phyloP scores from a whole-genome alignment of 2,888 invertebrate genomes.

The Heliconius hortense region DNA sequence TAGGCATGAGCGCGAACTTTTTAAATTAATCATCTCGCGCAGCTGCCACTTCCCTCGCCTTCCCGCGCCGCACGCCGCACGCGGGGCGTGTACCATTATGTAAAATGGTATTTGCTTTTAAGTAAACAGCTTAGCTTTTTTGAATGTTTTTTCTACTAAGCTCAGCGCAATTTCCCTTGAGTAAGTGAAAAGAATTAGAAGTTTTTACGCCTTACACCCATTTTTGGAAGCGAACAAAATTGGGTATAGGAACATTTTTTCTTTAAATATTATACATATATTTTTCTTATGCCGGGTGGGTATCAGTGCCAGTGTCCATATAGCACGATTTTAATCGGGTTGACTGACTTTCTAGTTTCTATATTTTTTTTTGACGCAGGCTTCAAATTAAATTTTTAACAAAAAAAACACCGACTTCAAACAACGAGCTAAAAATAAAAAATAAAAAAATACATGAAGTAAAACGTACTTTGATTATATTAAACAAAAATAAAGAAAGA shows the following conservation, averaged over 20 bases:
- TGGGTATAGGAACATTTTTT: neutral
- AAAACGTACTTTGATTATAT: too few species aligned
- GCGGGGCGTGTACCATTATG: constrained; percentile 21
- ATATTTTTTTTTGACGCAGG: too few species aligned
- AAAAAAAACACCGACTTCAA: too few species aligned
- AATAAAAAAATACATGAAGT: too few species aligned
- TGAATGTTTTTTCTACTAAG: neutral
- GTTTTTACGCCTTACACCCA: neutral
- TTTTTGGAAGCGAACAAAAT: neutral
- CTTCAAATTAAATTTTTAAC: too few species aligned
- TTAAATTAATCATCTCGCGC: constrained; percentile 42
- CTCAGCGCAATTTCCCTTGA: neutral
- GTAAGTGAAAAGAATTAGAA: neutral
- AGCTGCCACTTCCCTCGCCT: constrained; percentile 31
- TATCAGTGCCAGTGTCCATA: too few species aligned
- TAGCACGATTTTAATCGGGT: too few species aligned
- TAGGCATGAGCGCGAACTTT: constrained; percentile 40
- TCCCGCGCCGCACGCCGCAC: neutral
- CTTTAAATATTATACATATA: too few species aligned
- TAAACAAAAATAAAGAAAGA: too few species aligned
- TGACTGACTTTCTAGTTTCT: too few species aligned
- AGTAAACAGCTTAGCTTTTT: constrained; percentile 17
- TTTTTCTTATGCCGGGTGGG: neutral
- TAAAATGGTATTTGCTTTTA: constrained; percentile 26
- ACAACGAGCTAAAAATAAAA: too few species aligned